These are phyloP conservation scores for Cassiopea andromeda DNA, from an alignment of 30 jellyfish, hydroid and myxozoan species.

Conservation along the genomic window DNA sequence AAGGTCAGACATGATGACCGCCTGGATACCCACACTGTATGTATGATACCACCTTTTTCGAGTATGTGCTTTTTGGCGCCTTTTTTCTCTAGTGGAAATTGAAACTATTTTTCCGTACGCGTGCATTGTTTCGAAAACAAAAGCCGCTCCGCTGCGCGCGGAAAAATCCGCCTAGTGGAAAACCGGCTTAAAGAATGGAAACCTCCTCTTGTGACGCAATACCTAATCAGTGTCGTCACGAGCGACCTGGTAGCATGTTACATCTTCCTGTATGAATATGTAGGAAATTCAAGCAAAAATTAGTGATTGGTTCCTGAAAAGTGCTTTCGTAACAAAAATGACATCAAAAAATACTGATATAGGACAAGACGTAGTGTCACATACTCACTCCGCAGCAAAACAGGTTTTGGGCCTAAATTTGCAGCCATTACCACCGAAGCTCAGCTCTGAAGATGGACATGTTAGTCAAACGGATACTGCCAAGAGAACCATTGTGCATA, in stretches of 20 bases:
- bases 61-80: too few species aligned
- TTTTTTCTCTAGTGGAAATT: too few species aligned
- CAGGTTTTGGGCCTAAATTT: conserved; percentile 63
- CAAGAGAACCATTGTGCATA: conserved; percentile 41
- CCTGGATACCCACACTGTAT: too few species aligned
- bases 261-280: background rate
- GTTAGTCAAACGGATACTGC: background rate
- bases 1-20: too few species aligned
- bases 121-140: too few species aligned
- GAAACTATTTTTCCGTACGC: too few species aligned
- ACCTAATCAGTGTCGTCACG: background rate
- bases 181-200: too few species aligned
- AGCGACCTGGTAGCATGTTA: background rate
- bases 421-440: conserved; percentile 1
- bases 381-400: conserved; percentile 25
- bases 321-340: background rate
- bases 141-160: too few species aligned
- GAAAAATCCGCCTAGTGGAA: too few species aligned
- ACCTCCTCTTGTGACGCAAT: background rate
- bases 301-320: background rate
- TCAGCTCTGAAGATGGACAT: conserved; percentile 10
- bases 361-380: conserved; percentile 45
- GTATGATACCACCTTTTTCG: too few species aligned
- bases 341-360: conserved; percentile 31
- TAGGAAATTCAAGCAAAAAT: background rate